A percentile compares a stretch with the other conserved stretches of the same genome.
phyloP scores from a whole-genome alignment of 1,140 invertebrate species.

The Kradibia gibbosae region DNA sequence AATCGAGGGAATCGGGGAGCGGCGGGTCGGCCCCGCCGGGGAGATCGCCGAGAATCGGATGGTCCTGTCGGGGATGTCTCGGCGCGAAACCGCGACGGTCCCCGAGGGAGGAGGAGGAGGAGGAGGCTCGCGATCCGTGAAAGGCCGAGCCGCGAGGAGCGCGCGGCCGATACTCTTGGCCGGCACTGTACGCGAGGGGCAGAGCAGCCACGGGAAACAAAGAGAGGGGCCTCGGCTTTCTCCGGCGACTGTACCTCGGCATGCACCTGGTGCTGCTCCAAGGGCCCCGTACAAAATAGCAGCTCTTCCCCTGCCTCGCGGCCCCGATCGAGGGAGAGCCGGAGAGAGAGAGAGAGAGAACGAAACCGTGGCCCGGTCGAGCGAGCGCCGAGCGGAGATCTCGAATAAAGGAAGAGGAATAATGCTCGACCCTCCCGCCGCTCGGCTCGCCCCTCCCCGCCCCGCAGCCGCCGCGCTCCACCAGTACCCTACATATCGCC shows the following conservation, averaged over 20 bases:
- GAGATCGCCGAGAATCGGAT: no score
- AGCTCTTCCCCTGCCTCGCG: slow-evolving; percentile 58
- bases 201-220: slow-evolving; percentile 61
- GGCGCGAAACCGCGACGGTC: neutral
- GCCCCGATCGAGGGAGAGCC: neutral
- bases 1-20: neutral
- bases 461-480: neutral
- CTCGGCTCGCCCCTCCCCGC: neutral
- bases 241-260: slow-evolving; percentile 68
- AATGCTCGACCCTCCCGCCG: slow-evolving; percentile 63
- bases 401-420: slow-evolving; percentile 58
- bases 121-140: neutral
- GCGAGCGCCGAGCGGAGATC: no score
- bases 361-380: neutral
- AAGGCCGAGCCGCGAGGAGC: neutral
- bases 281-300: slow-evolving; percentile 70
- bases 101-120: neutral
- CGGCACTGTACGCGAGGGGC: slow-evolving; percentile 47
- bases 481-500: neutral
- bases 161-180: slow-evolving; percentile 1
- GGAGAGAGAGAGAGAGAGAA: neutral
- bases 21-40: no score
- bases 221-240: slow-evolving; percentile 63
- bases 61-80: no score
- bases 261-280: slow-evolving; percentile 69